Evolutionary conservation across 2,113 vertebrate species (phyloP).

Genomic region (Rhadina sibilatrix): DNA sequence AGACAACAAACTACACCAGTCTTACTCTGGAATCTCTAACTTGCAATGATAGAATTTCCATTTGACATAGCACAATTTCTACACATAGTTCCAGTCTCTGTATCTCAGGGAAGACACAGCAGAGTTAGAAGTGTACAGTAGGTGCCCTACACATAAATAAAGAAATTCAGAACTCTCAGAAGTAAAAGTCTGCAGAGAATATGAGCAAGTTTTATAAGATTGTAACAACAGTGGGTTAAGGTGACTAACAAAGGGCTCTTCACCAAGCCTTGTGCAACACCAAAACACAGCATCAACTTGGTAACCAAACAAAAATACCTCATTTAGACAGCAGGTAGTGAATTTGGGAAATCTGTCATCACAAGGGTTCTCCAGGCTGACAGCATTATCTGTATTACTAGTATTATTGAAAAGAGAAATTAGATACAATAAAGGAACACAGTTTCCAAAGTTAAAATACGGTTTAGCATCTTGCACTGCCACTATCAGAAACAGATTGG

Average conservation of each 20-base stretch:
- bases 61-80: not conserved
- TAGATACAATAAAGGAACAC: not conserved
- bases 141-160: not conserved
- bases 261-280: not conserved
- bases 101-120: not conserved
- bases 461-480: not conserved
- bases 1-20: not conserved
- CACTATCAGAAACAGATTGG: not conserved
- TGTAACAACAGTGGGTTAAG: not conserved
- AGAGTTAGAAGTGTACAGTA: not conserved
- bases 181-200: not conserved
- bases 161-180: not conserved
- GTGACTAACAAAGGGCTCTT: not conserved
- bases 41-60: not conserved
- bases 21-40: not conserved
- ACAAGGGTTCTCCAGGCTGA: not conserved
- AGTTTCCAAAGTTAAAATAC: not conserved
- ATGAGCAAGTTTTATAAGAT: not conserved
- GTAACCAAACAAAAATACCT: not conserved
- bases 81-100: not conserved
- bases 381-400: not conserved
- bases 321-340: not conserved
- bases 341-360: not conserved
- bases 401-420: not conserved
- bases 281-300: not conserved